Percentiles rank a stretch among this genome's conserved stretches.
These are phyloP conservation scores for Merops nubicus DNA, from an alignment of 2,113 vertebrate genomes.

Conservation along the genomic window DNA sequence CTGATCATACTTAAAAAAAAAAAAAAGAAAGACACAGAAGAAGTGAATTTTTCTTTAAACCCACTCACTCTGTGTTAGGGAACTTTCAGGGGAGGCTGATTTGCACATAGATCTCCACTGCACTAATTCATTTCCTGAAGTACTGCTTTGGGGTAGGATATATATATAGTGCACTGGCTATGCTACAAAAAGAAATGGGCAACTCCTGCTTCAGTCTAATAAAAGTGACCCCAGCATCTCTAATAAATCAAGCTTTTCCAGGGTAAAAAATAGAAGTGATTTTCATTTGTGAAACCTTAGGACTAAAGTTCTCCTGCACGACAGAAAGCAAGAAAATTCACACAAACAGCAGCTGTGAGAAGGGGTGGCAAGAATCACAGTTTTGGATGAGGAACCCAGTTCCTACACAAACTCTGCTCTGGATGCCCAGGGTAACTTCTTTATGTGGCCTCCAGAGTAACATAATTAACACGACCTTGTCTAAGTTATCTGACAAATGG, in stretches of 20 bases:
- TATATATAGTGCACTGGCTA: neutral
- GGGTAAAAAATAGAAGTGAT: neutral
- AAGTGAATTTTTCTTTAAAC: neutral
- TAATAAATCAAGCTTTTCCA: neutral
- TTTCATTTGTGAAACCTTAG: neutral
- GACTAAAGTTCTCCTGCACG: neutral
- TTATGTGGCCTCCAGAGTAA: neutral
- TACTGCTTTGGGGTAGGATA: neutral
- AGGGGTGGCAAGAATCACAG: neutral
- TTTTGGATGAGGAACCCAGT: neutral
- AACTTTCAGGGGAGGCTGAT: neutral
- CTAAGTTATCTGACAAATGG: neutral
- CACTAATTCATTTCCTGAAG: neutral
- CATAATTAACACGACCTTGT: neutral
- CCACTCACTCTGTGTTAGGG: neutral
- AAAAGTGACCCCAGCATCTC: neutral
- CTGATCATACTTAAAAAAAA: neutral
- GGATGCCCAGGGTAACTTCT: neutral
- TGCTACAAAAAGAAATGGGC: neutral
- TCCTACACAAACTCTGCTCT: neutral
- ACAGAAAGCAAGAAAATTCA: neutral
- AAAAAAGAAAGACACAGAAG: neutral
- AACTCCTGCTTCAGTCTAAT: slow-evolving; percentile 2
- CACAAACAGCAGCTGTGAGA: neutral
- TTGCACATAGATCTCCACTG: neutral